phyloP scores from a whole-genome alignment of 2,113 vertebrate species.

The Saccopteryx leptura region DNA sequence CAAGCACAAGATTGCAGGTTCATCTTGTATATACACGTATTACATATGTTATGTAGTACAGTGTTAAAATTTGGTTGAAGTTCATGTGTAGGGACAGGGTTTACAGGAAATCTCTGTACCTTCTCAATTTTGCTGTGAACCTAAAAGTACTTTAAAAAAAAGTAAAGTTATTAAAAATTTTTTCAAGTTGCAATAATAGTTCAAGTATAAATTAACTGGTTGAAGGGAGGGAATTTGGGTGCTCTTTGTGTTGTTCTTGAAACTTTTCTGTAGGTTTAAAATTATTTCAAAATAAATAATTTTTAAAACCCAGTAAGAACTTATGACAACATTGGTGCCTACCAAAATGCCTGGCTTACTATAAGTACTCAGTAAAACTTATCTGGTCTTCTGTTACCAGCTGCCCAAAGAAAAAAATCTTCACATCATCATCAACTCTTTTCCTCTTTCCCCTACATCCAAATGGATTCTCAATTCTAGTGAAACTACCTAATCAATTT shows the following conservation, averaged over 20 bases:
- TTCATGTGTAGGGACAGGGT: not conserved
- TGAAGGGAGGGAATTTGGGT: not conserved
- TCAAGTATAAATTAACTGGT: not conserved
- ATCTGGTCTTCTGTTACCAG: not conserved
- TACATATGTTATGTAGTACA: not conserved
- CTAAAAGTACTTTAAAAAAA: not conserved
- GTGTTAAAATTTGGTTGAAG: not conserved
- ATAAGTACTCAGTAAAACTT: not conserved
- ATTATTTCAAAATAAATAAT: slow-evolving; percentile 62
- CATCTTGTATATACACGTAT: not conserved
- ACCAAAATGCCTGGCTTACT: slow-evolving; percentile 39
- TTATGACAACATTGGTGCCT: not conserved
- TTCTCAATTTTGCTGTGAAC: not conserved
- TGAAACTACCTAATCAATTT: slow-evolving; percentile 27
- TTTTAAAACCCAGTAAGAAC: slow-evolving; percentile 50
- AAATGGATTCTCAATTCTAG: slow-evolving; percentile 18
- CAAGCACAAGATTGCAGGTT: not conserved
- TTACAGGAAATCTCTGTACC: not conserved
- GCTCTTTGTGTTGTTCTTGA: not conserved
- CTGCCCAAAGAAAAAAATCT: slow-evolving; percentile 32
- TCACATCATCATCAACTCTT: not conserved
- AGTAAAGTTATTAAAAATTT: not conserved
- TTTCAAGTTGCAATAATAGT: not conserved
- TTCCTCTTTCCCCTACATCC: not conserved
- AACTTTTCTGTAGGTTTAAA: slow-evolving; percentile 42